phyloP scores from a whole-genome alignment of 2,797 vertebrate genomes.

The Margarornis squamiger region DNA sequence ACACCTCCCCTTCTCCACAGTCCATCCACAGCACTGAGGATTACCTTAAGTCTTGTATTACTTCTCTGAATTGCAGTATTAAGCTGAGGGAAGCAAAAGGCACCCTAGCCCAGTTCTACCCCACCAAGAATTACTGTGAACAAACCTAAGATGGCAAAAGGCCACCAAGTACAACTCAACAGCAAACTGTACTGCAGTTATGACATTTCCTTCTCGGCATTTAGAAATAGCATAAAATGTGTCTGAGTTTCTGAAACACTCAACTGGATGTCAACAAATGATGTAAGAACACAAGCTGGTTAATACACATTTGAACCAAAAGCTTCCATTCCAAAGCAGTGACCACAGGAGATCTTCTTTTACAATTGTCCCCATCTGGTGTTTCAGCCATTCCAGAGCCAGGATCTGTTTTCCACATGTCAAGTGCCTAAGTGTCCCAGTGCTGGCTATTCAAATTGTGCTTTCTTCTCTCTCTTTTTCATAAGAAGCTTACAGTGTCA shows the following conservation, averaged over 20 bases:
- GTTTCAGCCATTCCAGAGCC: background rate
- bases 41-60: background rate
- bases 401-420: background rate
- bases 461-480: background rate
- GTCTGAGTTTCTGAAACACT: background rate
- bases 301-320: background rate
- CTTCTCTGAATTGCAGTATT: background rate
- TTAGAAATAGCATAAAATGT: fast-evolving
- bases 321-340: background rate
- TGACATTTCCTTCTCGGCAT: background rate
- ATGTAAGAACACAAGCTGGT: background rate
- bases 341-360: background rate
- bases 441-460: background rate
- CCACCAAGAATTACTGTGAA: background rate
- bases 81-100: background rate
- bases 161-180: background rate
- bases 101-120: background rate
- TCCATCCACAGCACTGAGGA: background rate
- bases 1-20: background rate
- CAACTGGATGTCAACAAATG: background rate
- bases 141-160: background rate
- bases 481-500: fast-evolving
- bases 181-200: background rate
- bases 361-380: background rate
- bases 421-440: background rate